Evolutionary conservation across 2,797 vertebrate species (phyloP).

Genomic region (Botia kubotai): DNA sequence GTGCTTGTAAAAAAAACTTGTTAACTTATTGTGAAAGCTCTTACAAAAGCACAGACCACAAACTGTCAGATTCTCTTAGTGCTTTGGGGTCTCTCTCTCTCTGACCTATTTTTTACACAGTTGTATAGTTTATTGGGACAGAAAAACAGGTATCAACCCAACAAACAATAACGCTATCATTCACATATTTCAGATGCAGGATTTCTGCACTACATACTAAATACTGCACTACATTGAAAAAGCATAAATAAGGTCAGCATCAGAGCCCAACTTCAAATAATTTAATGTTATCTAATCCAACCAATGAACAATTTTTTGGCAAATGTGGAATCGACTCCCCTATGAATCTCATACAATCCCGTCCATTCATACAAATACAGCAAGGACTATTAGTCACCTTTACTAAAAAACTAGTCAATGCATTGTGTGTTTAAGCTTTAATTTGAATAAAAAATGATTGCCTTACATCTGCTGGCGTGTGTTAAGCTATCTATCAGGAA

Average conservation of each 20-base stretch:
- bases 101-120: constrained; percentile 7
- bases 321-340: not conserved
- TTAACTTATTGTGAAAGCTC: constrained; percentile 13
- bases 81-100: constrained; percentile 17
- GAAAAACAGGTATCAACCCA: not conserved
- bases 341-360: not conserved
- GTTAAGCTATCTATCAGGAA: not conserved
- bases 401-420: not conserved
- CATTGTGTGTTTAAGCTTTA: not conserved
- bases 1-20: constrained; percentile 8
- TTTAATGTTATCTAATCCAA: not conserved
- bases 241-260: not conserved
- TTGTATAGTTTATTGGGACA: not conserved
- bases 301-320: not conserved
- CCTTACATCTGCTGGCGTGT: no score
- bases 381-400: not conserved
- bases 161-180: not conserved
- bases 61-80: constrained; percentile 10
- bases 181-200: not conserved
- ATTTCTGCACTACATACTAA: not conserved
- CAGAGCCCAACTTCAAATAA: not conserved
- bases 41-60: not conserved
- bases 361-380: not conserved
- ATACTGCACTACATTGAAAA: not conserved
- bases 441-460: constrained; percentile 9